phyloP scores from a whole-genome alignment of 2,888 invertebrate species.

The Cephus spinipes region DNA sequence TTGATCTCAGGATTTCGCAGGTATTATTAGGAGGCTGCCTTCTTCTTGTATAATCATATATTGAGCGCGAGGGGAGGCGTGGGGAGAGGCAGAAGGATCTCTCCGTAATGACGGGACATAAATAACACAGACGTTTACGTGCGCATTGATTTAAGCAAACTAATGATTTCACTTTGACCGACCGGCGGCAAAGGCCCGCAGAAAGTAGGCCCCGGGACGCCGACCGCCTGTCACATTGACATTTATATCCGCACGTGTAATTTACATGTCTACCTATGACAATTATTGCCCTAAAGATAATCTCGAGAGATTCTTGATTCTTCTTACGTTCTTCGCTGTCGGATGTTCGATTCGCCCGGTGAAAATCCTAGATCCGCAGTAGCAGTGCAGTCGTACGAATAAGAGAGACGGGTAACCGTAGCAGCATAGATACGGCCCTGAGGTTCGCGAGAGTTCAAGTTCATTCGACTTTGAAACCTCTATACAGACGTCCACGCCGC shows the following conservation, averaged over 20 bases:
- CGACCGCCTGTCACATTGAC: constrained; percentile 62
- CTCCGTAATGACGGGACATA: constrained; percentile 66
- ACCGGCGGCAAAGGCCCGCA: constrained; percentile 45
- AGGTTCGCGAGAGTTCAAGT: not conserved
- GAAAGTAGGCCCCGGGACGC: constrained; percentile 31
- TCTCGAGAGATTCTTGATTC: not conserved
- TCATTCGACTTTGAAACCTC: not conserved
- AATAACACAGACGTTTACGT: constrained; percentile 67
- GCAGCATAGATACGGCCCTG: not conserved
- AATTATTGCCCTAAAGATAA: constrained; percentile 47
- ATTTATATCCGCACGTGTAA: constrained; percentile 63
- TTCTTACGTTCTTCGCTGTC: not conserved
- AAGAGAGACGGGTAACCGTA: not conserved
- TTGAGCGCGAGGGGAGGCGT: constrained; percentile 5
- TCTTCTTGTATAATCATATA: not conserved
- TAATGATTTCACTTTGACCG: constrained; percentile 67
- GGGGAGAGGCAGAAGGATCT: constrained; percentile 53
- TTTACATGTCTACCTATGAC: constrained; percentile 65
- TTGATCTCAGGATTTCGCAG: not conserved
- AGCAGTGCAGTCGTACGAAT: not conserved
- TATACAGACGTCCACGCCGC: not conserved
- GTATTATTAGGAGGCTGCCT: not conserved
- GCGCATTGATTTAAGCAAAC: constrained; percentile 68
- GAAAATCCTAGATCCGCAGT: not conserved
- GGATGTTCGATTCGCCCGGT: not conserved